A percentile compares a stretch with the other conserved stretches of the same genome.
Evolutionary conservation across 1,140 invertebrate species (phyloP).

Genomic region (Ooceraea biroi): DNA sequence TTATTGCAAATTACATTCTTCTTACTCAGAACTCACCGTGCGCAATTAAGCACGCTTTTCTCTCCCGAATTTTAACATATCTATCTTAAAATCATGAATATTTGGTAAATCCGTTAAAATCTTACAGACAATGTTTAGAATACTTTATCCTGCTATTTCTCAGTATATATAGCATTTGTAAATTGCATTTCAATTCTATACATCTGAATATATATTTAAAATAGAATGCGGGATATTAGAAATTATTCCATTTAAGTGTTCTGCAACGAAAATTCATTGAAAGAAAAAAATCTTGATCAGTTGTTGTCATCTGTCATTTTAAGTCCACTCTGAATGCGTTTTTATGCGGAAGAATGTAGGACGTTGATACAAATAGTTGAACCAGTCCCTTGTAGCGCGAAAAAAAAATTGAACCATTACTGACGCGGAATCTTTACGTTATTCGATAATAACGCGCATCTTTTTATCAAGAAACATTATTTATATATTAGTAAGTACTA

Average conservation of each 20-base stretch:
- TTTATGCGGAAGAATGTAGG: neutral
- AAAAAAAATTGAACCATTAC: neutral
- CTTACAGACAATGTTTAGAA: neutral
- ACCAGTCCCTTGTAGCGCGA: neutral
- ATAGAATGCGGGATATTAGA: no score
- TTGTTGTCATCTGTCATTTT: slow-evolving; percentile 23
- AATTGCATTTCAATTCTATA: no score
- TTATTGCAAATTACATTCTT: slow-evolving; percentile 26
- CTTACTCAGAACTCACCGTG: slow-evolving; percentile 11
- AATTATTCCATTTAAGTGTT: neutral
- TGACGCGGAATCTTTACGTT: neutral
- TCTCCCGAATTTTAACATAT: neutral
- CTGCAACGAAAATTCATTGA: neutral
- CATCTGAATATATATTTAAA: neutral
- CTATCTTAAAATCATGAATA: slow-evolving; percentile 14
- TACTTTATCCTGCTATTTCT: neutral
- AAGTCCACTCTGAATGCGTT: neutral
- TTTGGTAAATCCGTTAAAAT: neutral
- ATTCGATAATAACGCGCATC: neutral
- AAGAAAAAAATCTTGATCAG: neutral
- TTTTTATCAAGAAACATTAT: neutral
- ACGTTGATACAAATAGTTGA: neutral
- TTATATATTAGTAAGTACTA: no score
- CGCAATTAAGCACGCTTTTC: slow-evolving; percentile 32
- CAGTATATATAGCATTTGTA: no score